Conservation (phyloP, 1,140 invertebrate genomes). For the Brachystomella parvula region DNA sequence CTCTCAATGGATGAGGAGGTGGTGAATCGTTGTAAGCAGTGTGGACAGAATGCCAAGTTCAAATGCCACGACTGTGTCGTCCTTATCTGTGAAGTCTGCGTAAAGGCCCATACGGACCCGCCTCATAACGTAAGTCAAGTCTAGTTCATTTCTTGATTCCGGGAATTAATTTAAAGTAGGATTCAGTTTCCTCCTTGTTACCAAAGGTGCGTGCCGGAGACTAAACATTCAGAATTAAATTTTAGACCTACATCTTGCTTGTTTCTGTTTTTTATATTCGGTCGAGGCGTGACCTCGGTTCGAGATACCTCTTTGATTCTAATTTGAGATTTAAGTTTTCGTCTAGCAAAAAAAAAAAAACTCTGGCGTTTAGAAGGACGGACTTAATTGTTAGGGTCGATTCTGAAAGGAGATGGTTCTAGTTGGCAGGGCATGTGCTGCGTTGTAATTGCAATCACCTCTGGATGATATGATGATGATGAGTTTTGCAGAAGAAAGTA, state of each 20-base stretch:
- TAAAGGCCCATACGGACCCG: constrained; percentile 36
- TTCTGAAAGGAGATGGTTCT: background rate
- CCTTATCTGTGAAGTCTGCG: constrained; percentile 42
- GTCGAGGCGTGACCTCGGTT: background rate
- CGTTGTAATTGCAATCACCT: background rate
- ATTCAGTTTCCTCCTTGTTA: too few species aligned
- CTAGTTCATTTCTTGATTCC: background rate
- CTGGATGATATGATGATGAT: too few species aligned
- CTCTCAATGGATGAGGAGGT: constrained; percentile 37
- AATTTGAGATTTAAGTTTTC: background rate
- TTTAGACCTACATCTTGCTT: too few species aligned
- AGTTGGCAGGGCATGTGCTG: background rate
- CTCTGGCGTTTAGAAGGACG: too few species aligned
- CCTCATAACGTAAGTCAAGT: constrained; percentile 29
- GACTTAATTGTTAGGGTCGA: background rate
- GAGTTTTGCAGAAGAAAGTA: background rate
- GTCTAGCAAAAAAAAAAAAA: background rate
- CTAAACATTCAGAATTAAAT: too few species aligned
- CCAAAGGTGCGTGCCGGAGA: too few species aligned
- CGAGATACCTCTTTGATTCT: background rate
- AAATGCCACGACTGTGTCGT: constrained; percentile 44
- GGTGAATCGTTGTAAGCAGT: constrained; percentile 26
- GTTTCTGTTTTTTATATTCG: too few species aligned
- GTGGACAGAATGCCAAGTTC: constrained; percentile 37
- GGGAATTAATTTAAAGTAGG: too few species aligned